Evolutionary conservation across 1,140 invertebrate species (phyloP), one percentile per base, ranked within the genome.

Genomic region (Drosophila bocqueti): DNA sequence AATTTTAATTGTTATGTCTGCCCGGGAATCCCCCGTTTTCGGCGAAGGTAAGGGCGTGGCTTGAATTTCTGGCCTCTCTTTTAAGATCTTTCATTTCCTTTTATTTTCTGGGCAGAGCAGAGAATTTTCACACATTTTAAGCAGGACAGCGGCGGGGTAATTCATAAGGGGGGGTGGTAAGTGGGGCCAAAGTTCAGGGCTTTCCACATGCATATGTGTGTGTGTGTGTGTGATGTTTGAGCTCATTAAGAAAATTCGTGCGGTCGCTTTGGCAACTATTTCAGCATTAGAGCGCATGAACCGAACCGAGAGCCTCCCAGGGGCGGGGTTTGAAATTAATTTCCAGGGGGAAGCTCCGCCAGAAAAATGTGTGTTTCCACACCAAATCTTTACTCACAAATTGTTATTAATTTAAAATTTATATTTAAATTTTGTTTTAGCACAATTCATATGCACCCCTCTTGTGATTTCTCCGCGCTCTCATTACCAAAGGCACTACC

Each of bases 251-350:
- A 74, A 85, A 78, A 85, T 76, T 78, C 78, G 29, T 81, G 82
- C 82, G 82, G 73, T 85, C 78, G 78, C 78, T 81, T 84, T 81
- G 82, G 77, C 63, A 85, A 84, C 82, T 84, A 85, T 84, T 84
- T 65, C 36, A 59, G 62, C 71, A 57, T 74, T 59, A 45, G 60
- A 55, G 65, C 49, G 73, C 67, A 24, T 45, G 47, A 46, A 61
- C 26, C 18, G 24, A 54, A 46, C 26, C 8, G n/a, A 47, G 34
- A 43, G 34, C 40, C 26, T 15, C 1, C 9, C 79, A 82, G 29
- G 4, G 79, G 45, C 40, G 43, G 57, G 15, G 15, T 11, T 10
- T 5, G 15, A 16, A 36, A 43, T 24, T 38, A 29, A 21, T 54
- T 31, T 26, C 4, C 52, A 40, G 15, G 26, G 59, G 64, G 15